Percentiles rank a stretch among this genome's conserved stretches.
These are phyloP conservation scores for Gandaritis pyraliata DNA, from an alignment of 2,888 invertebrate species.

Conservation along the genomic window DNA sequence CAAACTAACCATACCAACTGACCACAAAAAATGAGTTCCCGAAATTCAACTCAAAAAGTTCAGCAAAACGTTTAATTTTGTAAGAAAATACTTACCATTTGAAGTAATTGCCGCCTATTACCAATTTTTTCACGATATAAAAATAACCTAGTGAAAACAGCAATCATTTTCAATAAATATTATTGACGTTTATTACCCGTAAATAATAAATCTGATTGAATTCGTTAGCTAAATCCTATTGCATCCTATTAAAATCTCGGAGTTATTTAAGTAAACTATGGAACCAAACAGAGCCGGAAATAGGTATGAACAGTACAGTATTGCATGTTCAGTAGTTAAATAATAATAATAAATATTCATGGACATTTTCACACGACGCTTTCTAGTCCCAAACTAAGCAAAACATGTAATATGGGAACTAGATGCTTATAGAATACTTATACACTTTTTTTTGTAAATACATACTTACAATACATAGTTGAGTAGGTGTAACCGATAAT, in stretches of 20 bases:
- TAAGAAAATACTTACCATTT: background rate
- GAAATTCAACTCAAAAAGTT: too few species aligned
- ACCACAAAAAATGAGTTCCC: too few species aligned
- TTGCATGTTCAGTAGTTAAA: background rate
- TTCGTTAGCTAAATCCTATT: constrained; percentile 8
- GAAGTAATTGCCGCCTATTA: constrained; percentile 3
- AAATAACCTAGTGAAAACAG: constrained; percentile 7
- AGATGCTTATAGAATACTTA: too few species aligned
- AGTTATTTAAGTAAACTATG: background rate
- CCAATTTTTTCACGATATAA: constrained; percentile 1
- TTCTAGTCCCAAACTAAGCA: too few species aligned
- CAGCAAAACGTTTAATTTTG: background rate
- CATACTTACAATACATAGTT: too few species aligned
- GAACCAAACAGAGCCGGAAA: too few species aligned
- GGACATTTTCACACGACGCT: too few species aligned
- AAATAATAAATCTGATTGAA: constrained; percentile 19
- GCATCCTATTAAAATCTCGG: background rate
- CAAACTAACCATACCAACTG: too few species aligned
- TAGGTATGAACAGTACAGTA: background rate
- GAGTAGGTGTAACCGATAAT: too few species aligned
- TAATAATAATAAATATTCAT: too few species aligned
- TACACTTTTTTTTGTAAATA: too few species aligned
- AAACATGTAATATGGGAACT: too few species aligned
- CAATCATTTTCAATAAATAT: constrained; percentile 19
- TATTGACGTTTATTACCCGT: constrained; percentile 23